These are phyloP conservation scores for Scaptomyza hsui DNA, from an alignment of 1,140 invertebrate species.

Conservation along the genomic window DNA sequence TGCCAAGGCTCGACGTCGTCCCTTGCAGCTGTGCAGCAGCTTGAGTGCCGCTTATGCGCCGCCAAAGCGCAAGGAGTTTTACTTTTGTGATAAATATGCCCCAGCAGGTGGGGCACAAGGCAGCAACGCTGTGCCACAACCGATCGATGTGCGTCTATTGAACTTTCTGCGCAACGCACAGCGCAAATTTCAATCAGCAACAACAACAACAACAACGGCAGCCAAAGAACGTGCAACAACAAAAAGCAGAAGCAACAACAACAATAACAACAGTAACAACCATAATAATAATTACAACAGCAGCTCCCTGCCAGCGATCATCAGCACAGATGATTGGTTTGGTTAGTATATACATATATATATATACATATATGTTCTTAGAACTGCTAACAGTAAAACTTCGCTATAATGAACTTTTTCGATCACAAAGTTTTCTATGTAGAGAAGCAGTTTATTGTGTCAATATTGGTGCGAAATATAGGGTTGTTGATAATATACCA, in stretches of 20 bases:
- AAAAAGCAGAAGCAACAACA: slow-evolving; percentile 18
- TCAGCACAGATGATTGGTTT: slow-evolving; percentile 71
- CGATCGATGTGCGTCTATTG: slow-evolving; percentile 65
- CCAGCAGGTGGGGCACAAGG: slow-evolving; percentile 9
- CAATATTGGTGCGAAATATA: too few species aligned
- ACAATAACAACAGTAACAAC: slow-evolving; percentile 16
- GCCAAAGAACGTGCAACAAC: slow-evolving; percentile 15
- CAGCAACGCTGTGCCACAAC: slow-evolving; percentile 17
- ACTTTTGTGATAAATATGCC: slow-evolving; percentile 75
- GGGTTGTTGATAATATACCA: too few species aligned
- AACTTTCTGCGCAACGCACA: slow-evolving; percentile 69
- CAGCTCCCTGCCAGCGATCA: slow-evolving; percentile 54
- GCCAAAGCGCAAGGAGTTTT: slow-evolving; percentile 66
- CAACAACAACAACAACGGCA: slow-evolving; percentile 22
- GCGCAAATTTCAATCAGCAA: slow-evolving; percentile 60
- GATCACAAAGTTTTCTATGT: too few species aligned
- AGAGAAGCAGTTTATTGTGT: too few species aligned
- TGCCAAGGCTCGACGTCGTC: slow-evolving; percentile 60
- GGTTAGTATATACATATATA: too few species aligned
- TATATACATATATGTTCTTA: too few species aligned
- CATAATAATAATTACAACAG: slow-evolving; percentile 15
- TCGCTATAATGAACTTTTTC: too few species aligned
- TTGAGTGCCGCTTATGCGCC: slow-evolving; percentile 70
- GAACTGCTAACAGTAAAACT: too few species aligned
- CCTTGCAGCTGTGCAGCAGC: slow-evolving; percentile 65